Evolutionary conservation across 2,797 vertebrate genomes (phyloP), one percentile per base, ranked within the genome.

Genomic region (Lateolabrax maculatus): DNA sequence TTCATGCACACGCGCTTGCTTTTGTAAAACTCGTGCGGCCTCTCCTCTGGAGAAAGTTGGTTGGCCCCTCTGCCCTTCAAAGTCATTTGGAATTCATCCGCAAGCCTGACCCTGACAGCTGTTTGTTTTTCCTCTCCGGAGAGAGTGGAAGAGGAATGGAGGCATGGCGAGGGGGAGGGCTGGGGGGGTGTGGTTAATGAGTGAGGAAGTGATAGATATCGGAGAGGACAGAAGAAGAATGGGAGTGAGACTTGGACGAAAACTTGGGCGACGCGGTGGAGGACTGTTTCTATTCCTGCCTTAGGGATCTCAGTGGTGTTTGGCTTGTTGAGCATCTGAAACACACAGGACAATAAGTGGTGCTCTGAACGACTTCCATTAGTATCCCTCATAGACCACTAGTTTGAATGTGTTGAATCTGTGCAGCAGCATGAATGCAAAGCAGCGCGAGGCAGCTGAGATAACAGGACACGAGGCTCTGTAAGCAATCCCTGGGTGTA

Each of bases 41-140:
- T 81, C 81, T 91, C 85, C 87, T 93, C 90, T 65, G 74, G 89
- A 92, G 87, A 86, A 93, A 92, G 89, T 89, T 84, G 85, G n/a
- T 85, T 41, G 66, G 87, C 89, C 90, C 85, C 87, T 89, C 86
- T 91, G 93, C 92, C 93, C 92, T 94, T 94, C 92, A 93, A 87
- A 92, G 91, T 93, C 90, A 91, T 94, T 94, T 92, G 89, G 89
- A 93, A 93, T 94, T 93, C 92, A 93, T 93, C 81, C 87, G 87
- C 84, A 68, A 91, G 84, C 79, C 81, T 89, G 92, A 94, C 93
- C 93, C 93, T 93, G 93, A 90, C 94, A 93, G 90, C 90, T 94
- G 92, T 93, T 94, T 94, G 90, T 94, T 93, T 94, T 92, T 86
- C 86, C 85, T 88, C 90, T 92, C 91, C 48, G 23, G 85, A 92